These are phyloP conservation scores for Drosophila pseudoobscura DNA, from an alignment of 1,140 invertebrate species.

Conservation along the genomic window DNA sequence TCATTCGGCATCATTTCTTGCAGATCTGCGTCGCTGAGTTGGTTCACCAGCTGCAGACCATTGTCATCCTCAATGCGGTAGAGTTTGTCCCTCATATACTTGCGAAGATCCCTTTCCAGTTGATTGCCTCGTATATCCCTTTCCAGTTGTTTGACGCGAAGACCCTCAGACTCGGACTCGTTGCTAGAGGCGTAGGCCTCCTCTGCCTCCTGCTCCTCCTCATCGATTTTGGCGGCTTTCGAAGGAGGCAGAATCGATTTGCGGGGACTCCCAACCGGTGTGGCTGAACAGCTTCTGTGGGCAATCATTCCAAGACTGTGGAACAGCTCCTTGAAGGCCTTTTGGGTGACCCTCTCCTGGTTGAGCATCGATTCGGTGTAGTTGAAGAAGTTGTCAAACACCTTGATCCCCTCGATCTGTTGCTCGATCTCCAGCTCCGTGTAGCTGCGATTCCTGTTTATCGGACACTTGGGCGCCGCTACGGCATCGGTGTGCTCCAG, in stretches of 20 bases:
- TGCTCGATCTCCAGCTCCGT: constrained; percentile 63
- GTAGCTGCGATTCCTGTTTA: constrained; percentile 33
- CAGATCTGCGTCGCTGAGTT: constrained; percentile 1
- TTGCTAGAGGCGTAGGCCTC: too few relatives aligned
- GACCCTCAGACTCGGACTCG: too few relatives aligned
- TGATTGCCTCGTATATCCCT: too few relatives aligned
- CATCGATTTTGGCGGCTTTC: background rate
- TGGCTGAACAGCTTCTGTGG: background rate
- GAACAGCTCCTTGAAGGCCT: constrained; percentile 62
- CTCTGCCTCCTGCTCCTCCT: too few relatives aligned
- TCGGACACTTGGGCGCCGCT: constrained; percentile 29
- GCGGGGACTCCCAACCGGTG: too few relatives aligned
- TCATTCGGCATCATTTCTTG: constrained; percentile 1
- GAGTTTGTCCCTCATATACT: background rate
- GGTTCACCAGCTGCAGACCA: constrained; percentile 23
- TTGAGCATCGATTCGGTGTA: constrained; percentile 30
- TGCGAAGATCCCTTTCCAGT: too few relatives aligned
- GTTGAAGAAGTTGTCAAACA: constrained; percentile 34
- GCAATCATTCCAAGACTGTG: constrained; percentile 41
- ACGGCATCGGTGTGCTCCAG: constrained; percentile 10
- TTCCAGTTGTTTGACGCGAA: too few relatives aligned
- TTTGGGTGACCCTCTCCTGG: constrained; percentile 35
- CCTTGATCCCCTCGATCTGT: constrained; percentile 65
- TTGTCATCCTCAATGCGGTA: constrained; percentile 25
- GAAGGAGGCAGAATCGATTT: background rate